phyloP scores from a whole-genome alignment of 1,140 invertebrate genomes.

The Zaprionus camerounensis region DNA sequence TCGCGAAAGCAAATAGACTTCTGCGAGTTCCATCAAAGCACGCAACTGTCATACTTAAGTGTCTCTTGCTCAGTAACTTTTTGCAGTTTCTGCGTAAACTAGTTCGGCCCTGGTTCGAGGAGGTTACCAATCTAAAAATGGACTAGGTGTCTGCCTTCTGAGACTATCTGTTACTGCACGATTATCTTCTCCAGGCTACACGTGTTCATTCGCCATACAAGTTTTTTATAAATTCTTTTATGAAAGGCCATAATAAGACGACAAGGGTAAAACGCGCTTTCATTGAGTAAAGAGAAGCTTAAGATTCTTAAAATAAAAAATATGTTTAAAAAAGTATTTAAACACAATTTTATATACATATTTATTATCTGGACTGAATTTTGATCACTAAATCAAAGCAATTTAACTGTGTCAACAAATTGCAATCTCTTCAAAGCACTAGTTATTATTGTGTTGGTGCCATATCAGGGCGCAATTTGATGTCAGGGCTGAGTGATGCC shows the following conservation, averaged over 20 bases:
- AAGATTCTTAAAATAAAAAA: too few species aligned
- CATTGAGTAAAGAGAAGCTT: too few species aligned
- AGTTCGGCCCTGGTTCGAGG: constrained; percentile 85
- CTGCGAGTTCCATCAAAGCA: constrained; percentile 89
- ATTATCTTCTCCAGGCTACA: constrained; percentile 86
- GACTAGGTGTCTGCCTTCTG: constrained; percentile 89
- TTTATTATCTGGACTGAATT: constrained; percentile 26
- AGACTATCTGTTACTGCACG: constrained; percentile 90
- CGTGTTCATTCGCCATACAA: too few species aligned
- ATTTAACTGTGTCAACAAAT: constrained; percentile 38
- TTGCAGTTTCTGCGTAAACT: constrained; percentile 69
- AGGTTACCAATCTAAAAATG: constrained; percentile 87
- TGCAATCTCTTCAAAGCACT: constrained; percentile 21
- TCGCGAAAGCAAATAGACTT: constrained; percentile 88
- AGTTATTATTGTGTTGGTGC: constrained; percentile 34
- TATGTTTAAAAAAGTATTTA: too few species aligned
- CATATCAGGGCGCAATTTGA: constrained; percentile 52
- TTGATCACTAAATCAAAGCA: constrained; percentile 52
- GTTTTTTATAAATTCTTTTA: too few species aligned
- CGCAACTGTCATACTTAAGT: constrained; percentile 86
- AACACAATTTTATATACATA: too few species aligned
- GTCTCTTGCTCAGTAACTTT: constrained; percentile 78
- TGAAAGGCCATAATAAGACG: too few species aligned
- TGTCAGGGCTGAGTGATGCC: constrained; percentile 67
- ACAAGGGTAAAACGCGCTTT: too few species aligned